phyloP scores from a whole-genome alignment of 1,140 invertebrate species.

The Tetragnatha versicolor region DNA sequence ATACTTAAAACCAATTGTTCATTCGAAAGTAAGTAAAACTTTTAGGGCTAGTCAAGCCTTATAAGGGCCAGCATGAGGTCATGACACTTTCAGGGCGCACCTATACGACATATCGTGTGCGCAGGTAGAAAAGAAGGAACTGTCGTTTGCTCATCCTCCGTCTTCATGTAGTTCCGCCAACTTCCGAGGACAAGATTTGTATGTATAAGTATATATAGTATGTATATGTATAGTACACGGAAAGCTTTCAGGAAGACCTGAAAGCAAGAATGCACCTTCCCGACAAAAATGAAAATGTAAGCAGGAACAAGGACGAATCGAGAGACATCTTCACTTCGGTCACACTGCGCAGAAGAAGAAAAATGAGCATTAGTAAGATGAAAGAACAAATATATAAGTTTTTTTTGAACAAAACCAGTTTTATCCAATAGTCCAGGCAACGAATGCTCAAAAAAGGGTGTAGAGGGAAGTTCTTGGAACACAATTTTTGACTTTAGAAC shows the following conservation, averaged over 20 bases:
- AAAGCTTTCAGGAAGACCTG: constrained; percentile 32
- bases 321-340: constrained; percentile 44
- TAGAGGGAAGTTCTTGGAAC: too few species aligned
- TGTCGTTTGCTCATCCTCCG: constrained; percentile 43
- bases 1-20: too few species aligned
- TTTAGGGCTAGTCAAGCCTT: too few species aligned
- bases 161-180: constrained; percentile 17
- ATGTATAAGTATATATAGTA: constrained; percentile 30
- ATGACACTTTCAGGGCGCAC: constrained; percentile 21
- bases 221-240: constrained; percentile 46
- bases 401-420: not conserved
- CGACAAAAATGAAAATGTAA: constrained; percentile 42
- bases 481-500: too few species aligned
- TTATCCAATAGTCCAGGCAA: not conserved
- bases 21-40: too few species aligned
- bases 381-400: not conserved
- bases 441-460: not conserved
- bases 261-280: constrained; percentile 49
- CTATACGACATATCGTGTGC: constrained; percentile 27
- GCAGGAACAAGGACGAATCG: constrained; percentile 52
- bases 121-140: constrained; percentile 54
- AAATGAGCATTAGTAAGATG: not conserved
- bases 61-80: too few species aligned
- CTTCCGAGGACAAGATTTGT: constrained; percentile 48
- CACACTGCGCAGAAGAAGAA: not conserved